Base-by-base conservation (phyloP, 2,797 vertebrate species). In the Naso thynnoides region DNA sequence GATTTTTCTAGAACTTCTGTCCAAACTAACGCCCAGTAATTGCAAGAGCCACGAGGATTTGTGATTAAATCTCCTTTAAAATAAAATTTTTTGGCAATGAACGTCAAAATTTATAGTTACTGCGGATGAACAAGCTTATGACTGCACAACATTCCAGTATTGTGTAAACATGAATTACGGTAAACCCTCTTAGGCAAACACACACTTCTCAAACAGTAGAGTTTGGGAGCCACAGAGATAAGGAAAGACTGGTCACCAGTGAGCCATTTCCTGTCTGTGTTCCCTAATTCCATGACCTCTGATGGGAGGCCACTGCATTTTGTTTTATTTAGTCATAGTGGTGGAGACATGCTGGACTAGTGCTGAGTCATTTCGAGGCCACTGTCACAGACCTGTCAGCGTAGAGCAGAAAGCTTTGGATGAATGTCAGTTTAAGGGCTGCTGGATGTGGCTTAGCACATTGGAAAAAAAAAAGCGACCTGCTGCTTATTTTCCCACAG, bases 191-290 rank as follows among this genome's bases (percentile, higher is more conserved):
- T 47, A 10, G n/a, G 24, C n/a, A 85, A 79, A 78, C 21, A 66
- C 41, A 49, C 10, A 21, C 3, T 45, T 61, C 19, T 39, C 63
- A n/a, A 69, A 59, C 78, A 67, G 29, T 36, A 9, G 21, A 73
- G 24, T 52, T 50, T n/a, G 29, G 65, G 72, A 62, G 53, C 57
- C 65, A 68, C 42, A 39, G 36, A 78, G 85, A 90, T 85, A 70
- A 88, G 72, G 42, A 74, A 60, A 58, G 16, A 14, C 70, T 1
- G n/a, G 68, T 80, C 76, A 82, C 72, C 76, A 83, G 16, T 49
- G 18, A 78, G 45, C 48, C 56, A 79, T 73, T 88, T 90, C 85
- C 90, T 79, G 81, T 38, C 23, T 59, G 39, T 62, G 83, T 44
- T 71, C 45, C 70, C 53, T 8, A 64, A 45, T 58, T 76, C 73